Base-by-base conservation (phyloP, 2,888 invertebrate species). In the Drepanosiphum platanoidis region DNA sequence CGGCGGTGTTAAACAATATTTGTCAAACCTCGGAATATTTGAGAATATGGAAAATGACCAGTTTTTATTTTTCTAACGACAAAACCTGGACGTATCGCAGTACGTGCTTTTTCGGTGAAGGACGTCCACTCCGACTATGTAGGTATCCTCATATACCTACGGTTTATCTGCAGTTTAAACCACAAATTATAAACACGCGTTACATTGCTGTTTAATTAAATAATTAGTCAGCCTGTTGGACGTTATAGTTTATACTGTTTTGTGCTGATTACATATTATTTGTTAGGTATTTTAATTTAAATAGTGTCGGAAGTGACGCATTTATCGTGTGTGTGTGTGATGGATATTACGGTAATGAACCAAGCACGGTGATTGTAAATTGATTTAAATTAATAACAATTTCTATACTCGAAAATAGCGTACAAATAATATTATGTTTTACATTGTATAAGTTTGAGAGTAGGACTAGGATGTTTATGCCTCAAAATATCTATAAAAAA, bases 61-160 rank as follows among this genome's bases (percentile, higher is more conserved):
- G 81, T 71, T 71, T n/a, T 78, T 81, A 13, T 36, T 61, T 36
- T 58, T 71, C 34, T 71, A 27, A 81, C 70, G 39, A 81, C 61
- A 82, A 61, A 82, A 32, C 72, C 58, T 42, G 61, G n/a, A 61
- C 32, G 13, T 30, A 71, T 71, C 58, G 3, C 30, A n/a, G 34
- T 61, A 39, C 71, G 81, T 61, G 58, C 39, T 72, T 71, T 82
- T 72, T 71, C 71, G 61, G 81, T 72, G 81, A 82, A 82, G 81
- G 81, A 61, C 81, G 32, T 32, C 81, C 39, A 72, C 81, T 80
- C n/a, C 36, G 39, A 34, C 42, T 39, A 46, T 3, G 61, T 27
- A 61, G 61, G 22, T 27, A 8, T 27, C 22, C 61, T 61, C n/a
- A n/a, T 61, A 22, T 61, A 1, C 61, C 22, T 61, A 11, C 11